Base-by-base conservation (phyloP, 2,888 invertebrate species). In the Synergus laeviventris region DNA sequence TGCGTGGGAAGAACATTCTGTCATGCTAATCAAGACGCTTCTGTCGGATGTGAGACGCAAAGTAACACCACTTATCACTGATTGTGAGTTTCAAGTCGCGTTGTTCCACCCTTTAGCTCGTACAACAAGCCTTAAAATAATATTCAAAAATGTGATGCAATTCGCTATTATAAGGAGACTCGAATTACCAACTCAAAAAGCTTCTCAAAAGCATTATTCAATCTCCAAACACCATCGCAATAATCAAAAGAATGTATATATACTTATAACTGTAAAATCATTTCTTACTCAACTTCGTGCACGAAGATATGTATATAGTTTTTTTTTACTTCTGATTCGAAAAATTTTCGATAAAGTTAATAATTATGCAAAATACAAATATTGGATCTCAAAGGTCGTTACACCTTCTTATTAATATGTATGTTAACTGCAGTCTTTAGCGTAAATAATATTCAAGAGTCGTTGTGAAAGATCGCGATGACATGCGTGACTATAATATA, bases 1-100 rank as follows among this genome's bases (percentile, higher is more conserved):
- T 62, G 79, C 81, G 81, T 81, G 81, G 79, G 81, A 81, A 81
- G 79, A 64, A 73, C 77, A 64, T 73, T 77, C 76, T 49, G 78
- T 79, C 76, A 75, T 62, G 77, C 77, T 81, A 78, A 79, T 79
- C 77, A 73, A 77, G 73, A 49, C 75, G 73, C 76, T 56, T 56
- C 75, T 75, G 70, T 49, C 70, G 70, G 70, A 49, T 70, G 31
- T 70, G 45, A 70, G 31, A 45, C 31, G 45, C 45, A 11, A 39
- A 45, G 21, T 45, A 66, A 18, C 21, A 66, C 24, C n/a, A 49
- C 70, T 70, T 70, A 45, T 49, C 70, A 49, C 70, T 70, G 49
- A 45, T 49, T 49, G 31, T 21, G 8, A 45, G 39, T 21, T 39
- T 39, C 49, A 70, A 70, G 45, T n/a, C n/a, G n/a, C 24, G 8